Percentiles rank a stretch among this genome's conserved stretches.
Conservation (phyloP, 53 echinoderm and acorn worm genomes). For the Actinopyga echinites region DNA sequence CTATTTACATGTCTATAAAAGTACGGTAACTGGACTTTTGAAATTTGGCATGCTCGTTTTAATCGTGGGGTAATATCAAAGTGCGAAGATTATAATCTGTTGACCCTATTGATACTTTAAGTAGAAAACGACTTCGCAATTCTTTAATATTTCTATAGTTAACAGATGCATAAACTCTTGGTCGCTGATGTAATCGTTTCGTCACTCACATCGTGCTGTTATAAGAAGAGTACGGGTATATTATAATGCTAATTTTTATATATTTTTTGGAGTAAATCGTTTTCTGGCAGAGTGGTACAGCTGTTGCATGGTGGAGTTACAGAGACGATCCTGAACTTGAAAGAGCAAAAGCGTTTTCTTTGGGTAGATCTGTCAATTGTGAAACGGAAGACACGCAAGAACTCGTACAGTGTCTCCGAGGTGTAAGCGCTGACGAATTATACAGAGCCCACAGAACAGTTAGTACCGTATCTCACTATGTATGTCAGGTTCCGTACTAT, state of each 20-base stretch:
- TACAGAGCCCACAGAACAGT: background rate
- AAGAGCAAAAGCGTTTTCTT: background rate
- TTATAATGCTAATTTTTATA: background rate
- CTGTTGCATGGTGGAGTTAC: background rate
- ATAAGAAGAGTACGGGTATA: too few species aligned
- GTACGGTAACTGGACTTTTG: too few species aligned
- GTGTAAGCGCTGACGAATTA: background rate
- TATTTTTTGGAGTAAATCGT: background rate
- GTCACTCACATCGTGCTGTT: too few species aligned
- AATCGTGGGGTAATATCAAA: too few species aligned
- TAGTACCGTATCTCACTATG: background rate
- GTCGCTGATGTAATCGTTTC: too few species aligned
- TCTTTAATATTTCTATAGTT: too few species aligned
- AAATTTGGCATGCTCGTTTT: too few species aligned
- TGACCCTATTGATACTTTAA: too few species aligned
- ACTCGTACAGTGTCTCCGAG: background rate
- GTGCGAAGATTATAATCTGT: too few species aligned
- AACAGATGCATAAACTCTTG: too few species aligned
- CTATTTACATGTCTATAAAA: too few species aligned
- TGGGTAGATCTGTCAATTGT: background rate
- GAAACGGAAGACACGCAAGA: background rate
- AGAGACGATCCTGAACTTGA: background rate
- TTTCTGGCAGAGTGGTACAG: constrained; percentile 3
- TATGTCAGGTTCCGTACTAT: background rate
- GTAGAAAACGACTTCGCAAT: too few species aligned